These are phyloP conservation scores for Hydra vulgaris DNA, from an alignment of 30 jellyfish, hydroid and myxozoan species.

Conservation along the genomic window DNA sequence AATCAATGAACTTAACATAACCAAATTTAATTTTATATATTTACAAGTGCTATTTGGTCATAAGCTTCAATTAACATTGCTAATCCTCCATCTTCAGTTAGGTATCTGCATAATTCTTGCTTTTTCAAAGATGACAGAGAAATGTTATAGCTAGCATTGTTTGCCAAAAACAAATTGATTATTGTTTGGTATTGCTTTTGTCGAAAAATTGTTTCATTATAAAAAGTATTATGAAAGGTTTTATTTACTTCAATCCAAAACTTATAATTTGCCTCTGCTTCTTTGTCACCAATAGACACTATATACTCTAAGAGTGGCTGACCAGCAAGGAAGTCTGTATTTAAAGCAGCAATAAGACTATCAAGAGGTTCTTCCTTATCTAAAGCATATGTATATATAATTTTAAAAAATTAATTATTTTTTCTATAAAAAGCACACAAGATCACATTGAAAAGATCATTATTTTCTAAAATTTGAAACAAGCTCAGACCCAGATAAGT, in stretches of 20 bases:
- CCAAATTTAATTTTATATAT: no score
- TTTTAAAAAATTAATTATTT: no score
- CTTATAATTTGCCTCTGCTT: constrained; percentile 51
- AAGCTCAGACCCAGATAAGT: no score
- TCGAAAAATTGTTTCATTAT: constrained; percentile 40
- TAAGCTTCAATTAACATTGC: constrained; percentile 38
- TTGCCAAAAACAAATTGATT: constrained; percentile 35
- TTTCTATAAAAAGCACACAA: no score
- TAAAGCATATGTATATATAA: constrained; percentile 1
- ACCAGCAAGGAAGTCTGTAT: constrained; percentile 84
- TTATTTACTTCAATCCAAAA: constrained; percentile 75
- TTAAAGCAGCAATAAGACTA: constrained; percentile 48
- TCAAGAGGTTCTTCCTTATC: constrained; percentile 20
- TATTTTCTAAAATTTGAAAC: no score
- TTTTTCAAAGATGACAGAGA: constrained; percentile 18
- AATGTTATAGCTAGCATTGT: constrained; percentile 37
- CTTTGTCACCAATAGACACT: constrained; percentile 21
- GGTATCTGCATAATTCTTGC: constrained; percentile 31
- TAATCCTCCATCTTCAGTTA: constrained; percentile 50
- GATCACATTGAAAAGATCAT: no score
- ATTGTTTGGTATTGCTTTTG: constrained; percentile 50
- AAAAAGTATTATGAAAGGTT: constrained; percentile 26
- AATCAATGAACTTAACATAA: no score
- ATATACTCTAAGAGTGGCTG: constrained; percentile 78
- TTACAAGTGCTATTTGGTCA: constrained; percentile 51